A percentile compares a stretch with the other conserved stretches of the same genome.
phyloP scores from a whole-genome alignment of 2,797 vertebrate species.

The Platalea minor region DNA sequence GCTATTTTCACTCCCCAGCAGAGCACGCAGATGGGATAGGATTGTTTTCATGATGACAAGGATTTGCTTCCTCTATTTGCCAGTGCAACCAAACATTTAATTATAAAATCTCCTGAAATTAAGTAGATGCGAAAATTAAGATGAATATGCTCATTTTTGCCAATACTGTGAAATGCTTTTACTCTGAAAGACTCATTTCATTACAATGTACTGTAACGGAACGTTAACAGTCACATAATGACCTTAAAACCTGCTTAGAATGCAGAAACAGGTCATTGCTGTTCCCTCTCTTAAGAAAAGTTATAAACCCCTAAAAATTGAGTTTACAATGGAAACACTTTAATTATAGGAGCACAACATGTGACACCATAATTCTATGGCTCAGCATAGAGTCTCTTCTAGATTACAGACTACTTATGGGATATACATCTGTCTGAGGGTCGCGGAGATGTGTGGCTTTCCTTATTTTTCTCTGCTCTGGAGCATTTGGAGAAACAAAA shows the following conservation, averaged over 20 bases:
- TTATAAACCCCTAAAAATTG: conserved; percentile 49
- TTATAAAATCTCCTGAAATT: conserved; percentile 70
- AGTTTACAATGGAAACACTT: conserved; percentile 45
- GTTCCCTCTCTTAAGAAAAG: neutral
- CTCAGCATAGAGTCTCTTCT: neutral
- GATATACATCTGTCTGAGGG: neutral
- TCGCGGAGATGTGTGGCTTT: neutral
- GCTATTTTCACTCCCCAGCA: neutral
- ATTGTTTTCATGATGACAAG: conserved; percentile 23
- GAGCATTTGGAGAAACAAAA: neutral
- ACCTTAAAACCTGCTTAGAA: conserved; percentile 68
- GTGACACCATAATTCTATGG: neutral
- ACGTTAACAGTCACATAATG: conserved; percentile 66
- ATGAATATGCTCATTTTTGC: conserved; percentile 73
- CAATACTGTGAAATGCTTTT: conserved; percentile 57
- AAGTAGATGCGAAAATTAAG: conserved; percentile 73
- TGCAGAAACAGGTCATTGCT: conserved; percentile 63
- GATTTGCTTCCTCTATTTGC: conserved; percentile 57
- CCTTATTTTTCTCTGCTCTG: neutral
- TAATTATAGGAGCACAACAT: conserved; percentile 15
- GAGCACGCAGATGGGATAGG: neutral
- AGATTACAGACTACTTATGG: neutral
- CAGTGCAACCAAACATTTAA: conserved; percentile 74
- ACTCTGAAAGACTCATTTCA: conserved; percentile 71
- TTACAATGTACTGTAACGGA: conserved; percentile 67